A percentile compares a stretch with the other conserved stretches of the same genome.
Conservation (phyloP, 2,888 invertebrate species). For the Nymphalis c-album region DNA sequence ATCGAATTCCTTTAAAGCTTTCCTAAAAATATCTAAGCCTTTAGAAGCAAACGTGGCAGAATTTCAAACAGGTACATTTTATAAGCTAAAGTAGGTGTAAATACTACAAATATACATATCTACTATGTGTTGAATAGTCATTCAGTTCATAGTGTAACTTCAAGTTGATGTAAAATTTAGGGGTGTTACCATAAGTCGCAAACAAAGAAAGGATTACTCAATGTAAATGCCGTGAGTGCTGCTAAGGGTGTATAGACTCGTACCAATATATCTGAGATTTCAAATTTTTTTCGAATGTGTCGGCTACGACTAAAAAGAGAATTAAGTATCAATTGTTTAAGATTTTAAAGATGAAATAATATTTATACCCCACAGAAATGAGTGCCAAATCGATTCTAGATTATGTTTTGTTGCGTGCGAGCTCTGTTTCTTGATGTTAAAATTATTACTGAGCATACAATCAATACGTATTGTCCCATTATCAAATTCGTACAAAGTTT, state of each 20-base stretch:
- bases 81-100: no score
- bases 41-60: no score
- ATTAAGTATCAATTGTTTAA: no score
- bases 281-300: not conserved
- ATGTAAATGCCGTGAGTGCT: not conserved
- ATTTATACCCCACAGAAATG: no score
- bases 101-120: not conserved
- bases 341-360: no score
- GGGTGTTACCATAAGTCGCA: conserved; percentile 14
- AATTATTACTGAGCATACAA: not conserved
- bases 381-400: no score
- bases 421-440: no score
- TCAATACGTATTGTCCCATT: conserved; percentile 1
- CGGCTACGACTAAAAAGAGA: no score
- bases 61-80: no score
- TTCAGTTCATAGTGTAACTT: conserved; percentile 2
- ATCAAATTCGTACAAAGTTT: not conserved
- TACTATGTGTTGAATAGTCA: not conserved
- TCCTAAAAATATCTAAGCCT: no score
- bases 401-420: no score
- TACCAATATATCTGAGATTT: not conserved
- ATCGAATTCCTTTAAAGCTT: no score
- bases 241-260: not conserved
- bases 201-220: conserved; percentile 19
- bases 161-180: conserved; percentile 11